These are phyloP conservation scores for Antheraea mylitta DNA, from an alignment of 1,140 invertebrate genomes.

Conservation along the genomic window DNA sequence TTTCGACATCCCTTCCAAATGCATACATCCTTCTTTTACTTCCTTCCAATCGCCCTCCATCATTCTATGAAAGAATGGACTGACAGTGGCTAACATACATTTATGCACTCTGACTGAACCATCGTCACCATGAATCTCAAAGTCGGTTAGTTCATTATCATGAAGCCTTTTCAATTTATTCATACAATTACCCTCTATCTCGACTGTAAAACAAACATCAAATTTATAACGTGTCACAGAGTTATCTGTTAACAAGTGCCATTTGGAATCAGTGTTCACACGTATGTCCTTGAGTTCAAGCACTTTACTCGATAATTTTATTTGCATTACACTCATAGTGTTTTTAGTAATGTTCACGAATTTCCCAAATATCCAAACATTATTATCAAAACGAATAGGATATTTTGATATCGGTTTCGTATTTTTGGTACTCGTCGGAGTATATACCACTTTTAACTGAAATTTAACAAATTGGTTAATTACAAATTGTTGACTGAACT, in stretches of 20 bases:
- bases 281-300: not conserved
- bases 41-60: conserved; percentile 36
- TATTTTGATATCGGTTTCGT: no score
- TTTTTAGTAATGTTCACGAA: not conserved
- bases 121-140: conserved; percentile 35
- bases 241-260: not conserved
- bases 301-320: not conserved
- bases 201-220: not conserved
- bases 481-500: no score
- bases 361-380: not conserved
- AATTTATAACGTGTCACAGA: not conserved
- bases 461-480: no score
- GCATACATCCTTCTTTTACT: conserved; percentile 25
- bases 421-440: no score
- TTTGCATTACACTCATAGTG: not conserved
- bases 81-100: conserved; percentile 32
- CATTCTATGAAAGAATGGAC: conserved; percentile 37
- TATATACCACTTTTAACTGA: no score
- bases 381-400: no score
- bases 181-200: not conserved
- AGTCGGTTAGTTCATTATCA: conserved; percentile 19
- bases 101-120: conserved; percentile 34
- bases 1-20: conserved; percentile 30
- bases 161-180: not conserved
- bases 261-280: not conserved